Evolutionary conservation across 2,113 vertebrate genomes (phyloP).

Genomic region (Holacanthus passer): DNA sequence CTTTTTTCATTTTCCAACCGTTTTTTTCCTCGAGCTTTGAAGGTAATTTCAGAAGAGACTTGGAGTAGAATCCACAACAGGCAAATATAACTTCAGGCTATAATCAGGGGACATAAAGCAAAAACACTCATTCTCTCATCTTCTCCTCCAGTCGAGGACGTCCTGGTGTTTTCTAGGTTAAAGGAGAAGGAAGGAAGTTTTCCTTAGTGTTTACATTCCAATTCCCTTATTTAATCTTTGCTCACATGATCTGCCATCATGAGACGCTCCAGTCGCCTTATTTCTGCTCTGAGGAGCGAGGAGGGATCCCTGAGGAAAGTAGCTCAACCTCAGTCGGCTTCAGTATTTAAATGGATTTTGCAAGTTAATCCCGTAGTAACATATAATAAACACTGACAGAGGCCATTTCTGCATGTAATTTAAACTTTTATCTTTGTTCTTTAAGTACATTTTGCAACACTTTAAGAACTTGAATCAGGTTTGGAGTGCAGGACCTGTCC

Average conservation of each 20-base stretch:
- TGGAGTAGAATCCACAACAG: background rate
- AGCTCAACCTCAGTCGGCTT: too few species aligned
- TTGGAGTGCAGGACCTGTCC: too few species aligned
- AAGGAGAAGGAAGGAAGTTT: background rate
- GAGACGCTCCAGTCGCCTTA: background rate
- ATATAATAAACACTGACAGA: too few species aligned
- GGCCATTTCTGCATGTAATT: too few species aligned
- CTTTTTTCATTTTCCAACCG: background rate
- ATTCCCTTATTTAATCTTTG: background rate
- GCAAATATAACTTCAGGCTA: background rate
- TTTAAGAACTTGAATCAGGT: too few species aligned
- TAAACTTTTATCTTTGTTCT: too few species aligned
- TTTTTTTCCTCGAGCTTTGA: background rate
- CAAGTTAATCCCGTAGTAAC: too few species aligned
- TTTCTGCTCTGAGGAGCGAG: background rate
- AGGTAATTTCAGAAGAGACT: background rate
- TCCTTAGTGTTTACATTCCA: background rate
- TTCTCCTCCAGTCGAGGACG: background rate
- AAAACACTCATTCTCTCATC: background rate
- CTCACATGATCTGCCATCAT: background rate
- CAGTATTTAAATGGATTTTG: too few species aligned
- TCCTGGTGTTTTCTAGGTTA: background rate
- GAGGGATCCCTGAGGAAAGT: too few species aligned
- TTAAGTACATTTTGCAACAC: too few species aligned
- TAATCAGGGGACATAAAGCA: background rate